These are phyloP conservation scores for Syncerus caffer DNA, from an alignment of 2,797 vertebrate species.

Conservation along the genomic window DNA sequence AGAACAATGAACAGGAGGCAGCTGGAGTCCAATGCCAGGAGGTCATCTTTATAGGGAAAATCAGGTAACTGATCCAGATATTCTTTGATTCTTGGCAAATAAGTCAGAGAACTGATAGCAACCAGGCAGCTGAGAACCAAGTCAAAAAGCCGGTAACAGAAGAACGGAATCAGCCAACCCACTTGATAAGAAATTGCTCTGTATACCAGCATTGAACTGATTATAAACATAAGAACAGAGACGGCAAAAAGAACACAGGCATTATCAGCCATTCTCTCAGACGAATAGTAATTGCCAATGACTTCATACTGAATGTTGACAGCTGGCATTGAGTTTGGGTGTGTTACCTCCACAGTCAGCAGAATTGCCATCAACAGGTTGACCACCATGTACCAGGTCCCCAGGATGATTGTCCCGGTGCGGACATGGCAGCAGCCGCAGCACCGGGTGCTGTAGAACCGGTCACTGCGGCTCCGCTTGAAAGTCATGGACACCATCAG, in stretches of 20 bases:
- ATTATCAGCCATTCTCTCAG: slow-evolving; percentile 97
- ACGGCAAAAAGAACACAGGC: slow-evolving; percentile 97
- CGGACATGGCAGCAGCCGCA: slow-evolving; percentile 97
- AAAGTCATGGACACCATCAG: slow-evolving; percentile 87
- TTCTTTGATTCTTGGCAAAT: slow-evolving; percentile 96
- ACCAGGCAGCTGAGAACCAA: slow-evolving; percentile 97
- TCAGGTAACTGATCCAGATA: slow-evolving; percentile 97
- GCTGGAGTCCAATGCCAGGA: slow-evolving; percentile 96
- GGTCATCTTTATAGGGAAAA: slow-evolving; percentile 97
- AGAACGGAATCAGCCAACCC: slow-evolving; percentile 98
- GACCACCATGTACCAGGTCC: slow-evolving; percentile 98
- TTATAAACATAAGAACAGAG: slow-evolving; percentile 98
- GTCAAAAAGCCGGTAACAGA: slow-evolving; percentile 99
- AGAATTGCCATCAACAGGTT: slow-evolving; percentile 97
- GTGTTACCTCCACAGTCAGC: slow-evolving; percentile 96
- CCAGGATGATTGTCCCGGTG: slow-evolving; percentile 96
- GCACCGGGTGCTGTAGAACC: slow-evolving; percentile 91
- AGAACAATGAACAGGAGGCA: slow-evolving; percentile 97
- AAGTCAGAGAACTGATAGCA: slow-evolving; percentile 97
- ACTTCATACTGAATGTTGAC: slow-evolving; percentile 98
- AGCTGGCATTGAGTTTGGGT: slow-evolving; percentile 93
- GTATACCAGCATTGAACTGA: slow-evolving; percentile 99
- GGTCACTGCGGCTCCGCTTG: slow-evolving; percentile 91
- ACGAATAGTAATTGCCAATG: slow-evolving; percentile 96
- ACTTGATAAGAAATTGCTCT: slow-evolving; percentile 97